These are phyloP conservation scores for Pantherophis vulpinus DNA, from an alignment of 2,797 vertebrate species.

Conservation along the genomic window DNA sequence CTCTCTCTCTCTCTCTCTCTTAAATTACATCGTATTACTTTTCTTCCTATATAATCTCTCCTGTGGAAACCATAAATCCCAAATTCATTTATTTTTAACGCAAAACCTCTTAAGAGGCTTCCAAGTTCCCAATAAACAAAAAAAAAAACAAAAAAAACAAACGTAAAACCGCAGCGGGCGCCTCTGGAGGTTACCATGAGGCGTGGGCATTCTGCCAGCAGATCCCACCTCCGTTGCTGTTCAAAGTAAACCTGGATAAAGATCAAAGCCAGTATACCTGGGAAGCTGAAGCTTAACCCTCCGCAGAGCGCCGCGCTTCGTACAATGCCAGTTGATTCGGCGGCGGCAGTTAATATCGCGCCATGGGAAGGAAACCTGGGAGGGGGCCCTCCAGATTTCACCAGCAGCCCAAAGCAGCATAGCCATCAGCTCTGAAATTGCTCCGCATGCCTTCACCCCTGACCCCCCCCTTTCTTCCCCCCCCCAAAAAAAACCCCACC, in stretches of 20 bases:
- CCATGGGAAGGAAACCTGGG: background rate
- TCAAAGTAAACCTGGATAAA: background rate
- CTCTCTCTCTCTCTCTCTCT: background rate
- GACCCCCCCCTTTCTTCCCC: fast-evolving
- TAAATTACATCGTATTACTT: background rate
- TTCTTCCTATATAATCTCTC: background rate
- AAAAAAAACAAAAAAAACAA: background rate
- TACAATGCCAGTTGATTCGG: background rate
- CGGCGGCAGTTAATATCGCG: background rate
- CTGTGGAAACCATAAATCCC: background rate
- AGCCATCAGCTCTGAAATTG: background rate
- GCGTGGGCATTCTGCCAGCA: background rate
- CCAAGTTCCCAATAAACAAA: background rate
- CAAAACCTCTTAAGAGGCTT: background rate
- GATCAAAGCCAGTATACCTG: background rate
- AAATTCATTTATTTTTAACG: background rate
- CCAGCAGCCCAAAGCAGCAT: background rate
- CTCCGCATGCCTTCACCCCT: background rate
- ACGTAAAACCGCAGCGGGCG: background rate
- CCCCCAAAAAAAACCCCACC: background rate
- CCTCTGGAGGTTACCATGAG: background rate
- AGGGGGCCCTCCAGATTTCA: background rate
- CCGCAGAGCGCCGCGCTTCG: background rate
- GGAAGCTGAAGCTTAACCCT: background rate
- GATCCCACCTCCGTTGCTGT: background rate